A percentile compares a stretch with the other conserved stretches of the same genome.
These are phyloP conservation scores for Podarcis muralis DNA, from an alignment of 2,113 vertebrate species.

Conservation along the genomic window DNA sequence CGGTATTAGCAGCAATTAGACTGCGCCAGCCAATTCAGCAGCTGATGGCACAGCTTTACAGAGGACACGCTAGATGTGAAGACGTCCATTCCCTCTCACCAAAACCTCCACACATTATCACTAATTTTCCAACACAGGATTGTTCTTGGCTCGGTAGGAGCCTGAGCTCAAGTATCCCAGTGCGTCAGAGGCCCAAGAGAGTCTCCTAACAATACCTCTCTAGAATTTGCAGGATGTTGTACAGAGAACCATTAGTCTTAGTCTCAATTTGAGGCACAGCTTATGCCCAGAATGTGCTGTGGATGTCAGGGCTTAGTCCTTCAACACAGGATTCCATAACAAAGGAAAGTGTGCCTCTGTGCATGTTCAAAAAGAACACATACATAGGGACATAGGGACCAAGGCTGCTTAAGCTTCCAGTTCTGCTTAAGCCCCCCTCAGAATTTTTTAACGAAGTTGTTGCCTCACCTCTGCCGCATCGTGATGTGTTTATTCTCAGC, in stretches of 20 bases:
- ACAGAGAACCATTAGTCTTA: background rate
- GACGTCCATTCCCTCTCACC: background rate
- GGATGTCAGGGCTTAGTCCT: background rate
- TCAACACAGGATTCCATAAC: background rate
- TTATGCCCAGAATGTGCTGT: background rate
- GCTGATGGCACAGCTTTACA: slow-evolving; percentile 9
- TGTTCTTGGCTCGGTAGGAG: background rate
- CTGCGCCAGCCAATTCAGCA: background rate
- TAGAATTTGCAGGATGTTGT: background rate
- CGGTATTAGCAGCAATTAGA: background rate
- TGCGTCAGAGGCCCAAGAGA: background rate
- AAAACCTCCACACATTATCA: background rate
- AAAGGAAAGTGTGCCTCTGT: background rate
- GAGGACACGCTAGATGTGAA: background rate
- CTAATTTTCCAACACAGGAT: background rate
- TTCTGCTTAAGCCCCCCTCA: no score
- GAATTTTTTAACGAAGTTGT: background rate
- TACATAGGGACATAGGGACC: no score
- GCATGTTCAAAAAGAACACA: background rate
- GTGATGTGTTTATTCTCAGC: background rate
- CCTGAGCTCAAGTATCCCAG: background rate
- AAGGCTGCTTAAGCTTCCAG: background rate
- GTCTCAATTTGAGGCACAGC: background rate
- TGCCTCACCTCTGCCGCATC: background rate
- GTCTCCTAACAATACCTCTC: background rate